Evolutionary conservation across 2,797 vertebrate species (phyloP).

Genomic region (Acanthornis magna): DNA sequence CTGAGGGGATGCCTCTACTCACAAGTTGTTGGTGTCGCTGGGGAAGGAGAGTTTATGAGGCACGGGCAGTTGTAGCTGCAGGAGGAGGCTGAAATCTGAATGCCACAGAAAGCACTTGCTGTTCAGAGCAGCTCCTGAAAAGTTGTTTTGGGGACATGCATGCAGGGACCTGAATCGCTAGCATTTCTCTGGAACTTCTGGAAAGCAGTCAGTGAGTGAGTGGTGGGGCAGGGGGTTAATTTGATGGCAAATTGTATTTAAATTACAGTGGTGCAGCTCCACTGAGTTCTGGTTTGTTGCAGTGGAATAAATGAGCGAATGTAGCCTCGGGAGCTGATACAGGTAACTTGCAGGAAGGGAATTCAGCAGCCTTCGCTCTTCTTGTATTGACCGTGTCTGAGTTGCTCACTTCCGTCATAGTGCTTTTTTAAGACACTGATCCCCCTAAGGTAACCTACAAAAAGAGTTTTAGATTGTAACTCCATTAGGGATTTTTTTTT

Average conservation of each 20-base stretch:
- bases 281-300: neutral
- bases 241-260: neutral
- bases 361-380: neutral
- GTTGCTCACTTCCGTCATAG: neutral
- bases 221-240: neutral
- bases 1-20: neutral
- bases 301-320: neutral
- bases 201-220: neutral
- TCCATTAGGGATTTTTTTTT: neutral
- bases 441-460: neutral
- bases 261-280: neutral
- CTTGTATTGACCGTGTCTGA: neutral
- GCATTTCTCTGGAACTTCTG: neutral
- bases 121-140: neutral
- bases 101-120: neutral
- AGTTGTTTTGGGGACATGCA: fast-evolving
- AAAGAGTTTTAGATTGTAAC: neutral
- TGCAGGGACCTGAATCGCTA: fast-evolving
- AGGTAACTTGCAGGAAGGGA: neutral
- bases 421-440: neutral
- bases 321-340: neutral
- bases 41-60: neutral
- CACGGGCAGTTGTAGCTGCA: neutral
- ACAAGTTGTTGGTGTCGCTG: neutral
- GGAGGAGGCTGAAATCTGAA: neutral